Conservation (phyloP, 1,140 invertebrate genomes). For the Macrobrachium nipponense region DNA sequence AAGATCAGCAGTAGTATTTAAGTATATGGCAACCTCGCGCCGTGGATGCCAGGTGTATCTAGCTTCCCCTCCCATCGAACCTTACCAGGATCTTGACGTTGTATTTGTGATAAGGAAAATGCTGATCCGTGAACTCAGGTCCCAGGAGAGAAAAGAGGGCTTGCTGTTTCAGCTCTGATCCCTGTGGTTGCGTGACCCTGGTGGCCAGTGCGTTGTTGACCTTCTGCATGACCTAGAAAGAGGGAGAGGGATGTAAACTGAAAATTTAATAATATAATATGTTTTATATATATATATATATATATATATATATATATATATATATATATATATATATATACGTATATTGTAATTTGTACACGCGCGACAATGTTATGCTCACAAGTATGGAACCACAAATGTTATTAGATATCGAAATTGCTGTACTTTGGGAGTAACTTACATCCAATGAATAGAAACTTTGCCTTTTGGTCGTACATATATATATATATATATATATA, state of each 20-base stretch:
- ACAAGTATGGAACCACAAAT: no score
- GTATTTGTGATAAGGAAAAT: conserved; percentile 63
- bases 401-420: no score
- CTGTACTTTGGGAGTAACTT: no score
- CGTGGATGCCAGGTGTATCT: background rate
- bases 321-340: conserved; percentile 32
- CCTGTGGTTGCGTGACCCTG: conserved; percentile 39
- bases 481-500: no score
- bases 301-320: conserved; percentile 30
- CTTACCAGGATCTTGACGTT: conserved; percentile 54
- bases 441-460: no score
- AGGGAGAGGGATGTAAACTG: background rate
- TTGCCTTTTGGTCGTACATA: no score
- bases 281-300: conserved; percentile 14
- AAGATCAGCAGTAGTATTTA: no score
- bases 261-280: no score
- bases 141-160: conserved; percentile 62
- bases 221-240: conserved; percentile 52
- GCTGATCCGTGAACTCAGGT: conserved; percentile 53
- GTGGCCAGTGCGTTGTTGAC: conserved; percentile 39
- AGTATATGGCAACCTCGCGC: no score
- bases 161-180: conserved; percentile 60
- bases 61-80: background rate
- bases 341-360: background rate
- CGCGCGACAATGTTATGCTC: no score